Conservation (phyloP, 2,797 vertebrate genomes). For the Distichodus sexfasciatus region DNA sequence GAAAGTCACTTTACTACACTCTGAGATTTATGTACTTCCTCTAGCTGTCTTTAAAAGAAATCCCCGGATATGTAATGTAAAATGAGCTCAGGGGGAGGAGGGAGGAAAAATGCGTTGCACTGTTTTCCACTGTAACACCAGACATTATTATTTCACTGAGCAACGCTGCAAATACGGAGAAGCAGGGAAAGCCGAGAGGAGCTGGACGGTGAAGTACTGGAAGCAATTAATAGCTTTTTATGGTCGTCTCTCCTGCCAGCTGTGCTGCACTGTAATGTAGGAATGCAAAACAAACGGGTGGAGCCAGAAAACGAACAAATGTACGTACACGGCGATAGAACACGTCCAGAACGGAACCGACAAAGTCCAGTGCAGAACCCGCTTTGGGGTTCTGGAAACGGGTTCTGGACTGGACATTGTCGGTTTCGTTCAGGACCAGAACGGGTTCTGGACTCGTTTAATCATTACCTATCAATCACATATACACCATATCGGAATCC, state of each 20-base stretch:
- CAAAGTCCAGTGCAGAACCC: too few relatives aligned
- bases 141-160: slow-evolving; percentile 13
- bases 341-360: slow-evolving; percentile 6
- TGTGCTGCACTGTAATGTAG: slow-evolving; percentile 47
- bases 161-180: not conserved
- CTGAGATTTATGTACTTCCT: too few relatives aligned
- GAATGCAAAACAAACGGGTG: slow-evolving; percentile 37
- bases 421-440: too few relatives aligned
- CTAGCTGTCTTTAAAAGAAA: slow-evolving; percentile 3
- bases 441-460: too few relatives aligned
- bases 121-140: not conserved
- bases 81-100: not conserved
- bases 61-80: not conserved
- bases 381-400: too few relatives aligned
- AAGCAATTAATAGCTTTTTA: slow-evolving; percentile 58
- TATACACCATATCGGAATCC: too few relatives aligned
- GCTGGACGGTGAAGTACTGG: slow-evolving; percentile 51
- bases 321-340: slow-evolving; percentile 17
- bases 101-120: not conserved
- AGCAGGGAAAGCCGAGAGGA: slow-evolving; percentile 2
- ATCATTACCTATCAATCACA: too few relatives aligned
- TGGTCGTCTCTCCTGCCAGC: slow-evolving; percentile 45
- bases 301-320: slow-evolving; percentile 8
- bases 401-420: too few relatives aligned
- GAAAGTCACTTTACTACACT: too few relatives aligned